phyloP scores from a whole-genome alignment of 2,888 invertebrate species.

The Meliscaeva auricollis region DNA sequence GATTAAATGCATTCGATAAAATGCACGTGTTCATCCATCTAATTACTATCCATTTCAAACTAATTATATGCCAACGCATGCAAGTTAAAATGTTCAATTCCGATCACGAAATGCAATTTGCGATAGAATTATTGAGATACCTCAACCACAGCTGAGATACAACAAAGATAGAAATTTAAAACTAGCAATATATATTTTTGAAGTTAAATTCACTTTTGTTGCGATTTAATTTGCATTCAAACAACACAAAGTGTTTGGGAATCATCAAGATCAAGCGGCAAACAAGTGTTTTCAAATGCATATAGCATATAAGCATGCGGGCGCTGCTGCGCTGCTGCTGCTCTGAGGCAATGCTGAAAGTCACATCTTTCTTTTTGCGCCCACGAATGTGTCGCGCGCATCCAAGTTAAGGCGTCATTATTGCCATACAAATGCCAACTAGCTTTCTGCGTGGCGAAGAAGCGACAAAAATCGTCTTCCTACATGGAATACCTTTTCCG shows the following conservation, averaged over 20 bases:
- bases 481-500: conserved; percentile 46
- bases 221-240: conserved; percentile 19
- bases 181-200: neutral
- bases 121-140: conserved; percentile 30
- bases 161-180: neutral
- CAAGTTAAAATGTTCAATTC: conserved; percentile 46
- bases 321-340: too few relatives aligned
- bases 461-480: conserved; percentile 51
- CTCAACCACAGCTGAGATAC: conserved; percentile 13
- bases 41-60: conserved; percentile 33
- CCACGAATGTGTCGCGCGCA: conserved; percentile 48
- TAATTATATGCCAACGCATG: conserved; percentile 58
- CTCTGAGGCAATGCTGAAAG: neutral
- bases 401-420: conserved; percentile 40
- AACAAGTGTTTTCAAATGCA: conserved; percentile 41
- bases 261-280: conserved; percentile 49
- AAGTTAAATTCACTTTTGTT: conserved; percentile 8
- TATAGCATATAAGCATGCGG: too few relatives aligned
- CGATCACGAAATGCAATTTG: conserved; percentile 58
- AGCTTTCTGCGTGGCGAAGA: conserved; percentile 50
- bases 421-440: conserved; percentile 13
- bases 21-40: conserved; percentile 67
- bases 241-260: conserved; percentile 25
- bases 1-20: conserved; percentile 50
- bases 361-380: conserved; percentile 36